Conservation (phyloP, 1,140 invertebrate species). For the Colletes gigas region DNA sequence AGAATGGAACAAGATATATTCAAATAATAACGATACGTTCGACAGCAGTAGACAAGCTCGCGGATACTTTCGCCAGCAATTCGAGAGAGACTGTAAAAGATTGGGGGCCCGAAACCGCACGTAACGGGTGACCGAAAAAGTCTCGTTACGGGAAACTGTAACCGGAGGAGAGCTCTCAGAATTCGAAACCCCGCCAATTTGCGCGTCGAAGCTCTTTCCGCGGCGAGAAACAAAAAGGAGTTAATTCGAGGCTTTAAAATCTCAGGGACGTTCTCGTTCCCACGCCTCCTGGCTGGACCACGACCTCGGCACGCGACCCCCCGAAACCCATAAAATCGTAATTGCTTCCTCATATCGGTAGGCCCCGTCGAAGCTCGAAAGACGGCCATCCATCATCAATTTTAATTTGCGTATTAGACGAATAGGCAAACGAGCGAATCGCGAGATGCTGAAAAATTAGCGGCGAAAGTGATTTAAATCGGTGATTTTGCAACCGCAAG, state of each 20-base stretch:
- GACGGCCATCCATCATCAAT: no score
- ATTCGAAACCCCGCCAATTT: constrained; percentile 54
- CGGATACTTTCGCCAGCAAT: background rate
- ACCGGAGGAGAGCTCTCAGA: constrained; percentile 7
- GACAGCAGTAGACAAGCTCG: no score
- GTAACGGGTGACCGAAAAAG: constrained; percentile 9
- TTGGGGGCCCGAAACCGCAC: background rate
- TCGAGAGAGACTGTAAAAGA: background rate
- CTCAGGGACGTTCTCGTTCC: constrained; percentile 66
- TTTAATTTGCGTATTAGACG: no score
- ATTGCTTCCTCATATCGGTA: constrained; percentile 39
- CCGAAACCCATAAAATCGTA: constrained; percentile 32
- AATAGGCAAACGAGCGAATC: no score
- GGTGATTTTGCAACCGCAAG: no score
- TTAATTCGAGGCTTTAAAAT: constrained; percentile 69
- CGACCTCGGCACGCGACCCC: constrained; percentile 68
- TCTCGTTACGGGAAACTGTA: background rate
- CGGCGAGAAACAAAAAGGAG: constrained; percentile 59
- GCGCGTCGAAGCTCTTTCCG: constrained; percentile 44
- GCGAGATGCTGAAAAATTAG: no score
- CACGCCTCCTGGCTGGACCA: constrained; percentile 62
- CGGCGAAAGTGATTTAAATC: no score
- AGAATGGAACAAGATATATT: no score
- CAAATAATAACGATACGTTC: no score
- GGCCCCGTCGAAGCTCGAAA: no score